Base-by-base conservation (phyloP, 1,140 invertebrate species). In the Acromyrmex heyeri region DNA sequence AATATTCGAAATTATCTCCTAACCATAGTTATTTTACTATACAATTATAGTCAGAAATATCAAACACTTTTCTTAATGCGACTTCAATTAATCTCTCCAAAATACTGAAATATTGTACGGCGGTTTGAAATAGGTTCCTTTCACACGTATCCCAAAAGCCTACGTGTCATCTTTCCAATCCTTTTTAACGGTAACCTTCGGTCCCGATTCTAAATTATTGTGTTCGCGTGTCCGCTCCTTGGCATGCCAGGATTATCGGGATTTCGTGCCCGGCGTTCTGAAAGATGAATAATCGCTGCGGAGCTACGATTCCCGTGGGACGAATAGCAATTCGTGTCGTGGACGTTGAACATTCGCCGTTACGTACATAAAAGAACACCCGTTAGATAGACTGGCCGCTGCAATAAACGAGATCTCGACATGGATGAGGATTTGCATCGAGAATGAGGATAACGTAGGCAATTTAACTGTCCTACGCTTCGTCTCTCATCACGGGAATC, bases 201-300 rank as follows among this genome's bases (percentile, higher is more conserved):
- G 6, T 61, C 55, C 55, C 79, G 69, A 83, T 83, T 48, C 62
- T 85, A 85, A 85, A 85, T 85, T 85, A 85, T 85, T 79, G 75
- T 65, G 53, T 79, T 78, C 83, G 62, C 83, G 83, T 85, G 83
- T 85, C 72, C 75, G 73, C 50, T 85, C 48, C 73, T 85, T 79
- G 73, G 73, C 83, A 14, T 79, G 34, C 16, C 16, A 7, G 75
- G 83, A 85, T 85, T 59, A 79, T 85, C 83, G 61, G 59, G 75
- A 65, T 85, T 85, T 53, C 82, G 82, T 85, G 73, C 83, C 18
- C 24, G 72, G 83, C 73, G 61, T 85, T 85, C 83, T 21, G 61
- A 67, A 85, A 79, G 83, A 85, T 85, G 83, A 85, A 85, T 85
- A 85, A 85, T 79, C 75, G 83, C 48, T 79, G 83, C 83, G 38